Evolutionary conservation across 64 coral and sea anemone species (phyloP).

Genomic region (Montipora efflorescens): DNA sequence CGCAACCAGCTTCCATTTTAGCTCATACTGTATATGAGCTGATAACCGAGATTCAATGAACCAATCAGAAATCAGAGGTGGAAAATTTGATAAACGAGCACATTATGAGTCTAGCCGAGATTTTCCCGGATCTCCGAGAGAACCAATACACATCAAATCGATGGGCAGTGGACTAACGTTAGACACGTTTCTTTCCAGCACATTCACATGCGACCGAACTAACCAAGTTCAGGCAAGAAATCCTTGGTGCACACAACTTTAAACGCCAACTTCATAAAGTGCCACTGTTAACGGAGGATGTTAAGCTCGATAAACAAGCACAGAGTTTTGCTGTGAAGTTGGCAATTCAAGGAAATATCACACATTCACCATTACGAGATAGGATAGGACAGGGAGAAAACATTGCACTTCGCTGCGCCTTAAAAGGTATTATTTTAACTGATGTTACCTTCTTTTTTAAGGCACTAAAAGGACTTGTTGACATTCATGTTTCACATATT

Average conservation of each 20-base stretch:
- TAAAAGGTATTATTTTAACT: conserved; percentile 21
- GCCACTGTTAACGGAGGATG: conserved; percentile 14
- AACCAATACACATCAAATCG: too few species aligned
- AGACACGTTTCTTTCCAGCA: background rate
- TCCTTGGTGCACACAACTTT: conserved; percentile 22
- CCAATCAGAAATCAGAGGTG: too few species aligned
- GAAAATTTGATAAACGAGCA: too few species aligned
- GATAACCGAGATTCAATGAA: too few species aligned
- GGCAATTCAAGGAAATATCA: conserved; percentile 11
- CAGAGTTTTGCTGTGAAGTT: conserved; percentile 24
- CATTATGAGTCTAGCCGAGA: too few species aligned
- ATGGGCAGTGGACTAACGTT: too few species aligned
- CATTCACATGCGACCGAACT: background rate
- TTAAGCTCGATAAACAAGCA: background rate
- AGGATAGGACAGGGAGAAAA: conserved; percentile 50
- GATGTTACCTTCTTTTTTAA: too few species aligned
- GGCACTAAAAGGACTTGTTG: too few species aligned
- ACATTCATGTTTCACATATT: too few species aligned
- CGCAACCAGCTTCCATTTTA: too few species aligned
- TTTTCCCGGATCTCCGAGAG: too few species aligned
- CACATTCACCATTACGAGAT: conserved; percentile 32
- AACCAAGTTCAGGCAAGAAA: conserved; percentile 20
- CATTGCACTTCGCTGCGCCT: conserved; percentile 9
- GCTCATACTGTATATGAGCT: too few species aligned
- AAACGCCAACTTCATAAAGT: conserved; percentile 33